These are phyloP conservation scores for Eueremaeus valkanovi DNA, from an alignment of 2,888 invertebrate genomes.

Conservation along the genomic window DNA sequence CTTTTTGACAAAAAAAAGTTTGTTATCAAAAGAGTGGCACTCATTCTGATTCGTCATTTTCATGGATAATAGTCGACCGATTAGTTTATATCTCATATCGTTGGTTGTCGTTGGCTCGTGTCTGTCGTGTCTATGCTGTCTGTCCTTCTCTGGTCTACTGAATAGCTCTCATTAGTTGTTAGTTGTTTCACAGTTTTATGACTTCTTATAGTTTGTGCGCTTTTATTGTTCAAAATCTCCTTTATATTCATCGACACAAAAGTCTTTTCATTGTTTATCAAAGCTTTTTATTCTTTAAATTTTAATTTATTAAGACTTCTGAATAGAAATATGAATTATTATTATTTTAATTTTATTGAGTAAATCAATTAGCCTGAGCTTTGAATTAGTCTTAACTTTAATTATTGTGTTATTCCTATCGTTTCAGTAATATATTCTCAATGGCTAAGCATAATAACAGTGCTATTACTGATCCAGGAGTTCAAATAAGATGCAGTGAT, in stretches of 20 bases:
- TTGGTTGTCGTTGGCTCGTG: constrained; percentile 33
- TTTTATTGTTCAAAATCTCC: constrained; percentile 15
- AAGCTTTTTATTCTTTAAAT: background rate
- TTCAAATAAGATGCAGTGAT: background rate
- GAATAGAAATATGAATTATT: too few relatives aligned
- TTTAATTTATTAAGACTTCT: background rate
- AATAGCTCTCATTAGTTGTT: constrained; percentile 22
- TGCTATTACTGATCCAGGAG: background rate
- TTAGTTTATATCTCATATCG: background rate
- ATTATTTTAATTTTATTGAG: background rate
- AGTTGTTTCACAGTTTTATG: constrained; percentile 31
- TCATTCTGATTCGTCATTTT: constrained; percentile 17
- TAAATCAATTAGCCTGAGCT: too few relatives aligned
- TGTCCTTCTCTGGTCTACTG: constrained; percentile 36
- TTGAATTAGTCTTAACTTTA: too few relatives aligned
- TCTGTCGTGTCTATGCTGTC: constrained; percentile 15
- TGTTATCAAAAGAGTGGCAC: constrained; percentile 5
- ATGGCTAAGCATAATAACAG: constrained; percentile 2
- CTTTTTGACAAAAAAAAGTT: background rate
- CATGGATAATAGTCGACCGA: background rate
- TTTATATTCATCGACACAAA: constrained; percentile 10
- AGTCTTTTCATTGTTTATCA: background rate
- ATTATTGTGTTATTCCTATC: too few relatives aligned
- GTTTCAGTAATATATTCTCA: constrained; percentile 17
- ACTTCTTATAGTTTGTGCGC: constrained; percentile 7